Evolutionary conservation across 1,140 invertebrate species (phyloP).

Genomic region (Octopus sinensis): DNA sequence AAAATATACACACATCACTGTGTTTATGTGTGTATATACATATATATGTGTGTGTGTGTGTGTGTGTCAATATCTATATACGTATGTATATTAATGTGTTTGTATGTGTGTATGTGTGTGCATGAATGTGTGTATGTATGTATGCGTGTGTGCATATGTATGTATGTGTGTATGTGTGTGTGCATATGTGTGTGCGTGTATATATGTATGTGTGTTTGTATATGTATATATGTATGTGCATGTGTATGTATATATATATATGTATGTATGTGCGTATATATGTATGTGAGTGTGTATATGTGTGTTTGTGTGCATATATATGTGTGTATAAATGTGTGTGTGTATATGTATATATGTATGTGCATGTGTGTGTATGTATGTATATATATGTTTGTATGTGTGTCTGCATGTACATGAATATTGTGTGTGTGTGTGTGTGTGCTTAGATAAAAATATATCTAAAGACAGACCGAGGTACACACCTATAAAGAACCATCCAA

Average conservation of each 20-base stretch:
- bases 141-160: not conserved
- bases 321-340: not conserved
- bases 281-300: not conserved
- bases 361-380: not conserved
- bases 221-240: not conserved
- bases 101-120: not conserved
- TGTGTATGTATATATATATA: not conserved
- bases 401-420: conserved; percentile 1
- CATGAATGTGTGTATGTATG: not conserved
- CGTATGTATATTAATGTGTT: not conserved
- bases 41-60: not conserved
- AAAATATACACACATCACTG: no score
- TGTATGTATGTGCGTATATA: not conserved
- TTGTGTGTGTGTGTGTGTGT: no score
- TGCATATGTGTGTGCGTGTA: not conserved
- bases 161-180: not conserved
- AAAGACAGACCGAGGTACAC: not conserved
- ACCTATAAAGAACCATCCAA: not conserved
- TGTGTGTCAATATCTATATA: not conserved
- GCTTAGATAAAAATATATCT: no score
- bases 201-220: not conserved
- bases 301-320: not conserved
- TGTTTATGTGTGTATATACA: no score
- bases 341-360: not conserved
- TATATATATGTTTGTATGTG: not conserved